Conservation (phyloP, 1,140 invertebrate species). For the Dendroctonus valens region DNA sequence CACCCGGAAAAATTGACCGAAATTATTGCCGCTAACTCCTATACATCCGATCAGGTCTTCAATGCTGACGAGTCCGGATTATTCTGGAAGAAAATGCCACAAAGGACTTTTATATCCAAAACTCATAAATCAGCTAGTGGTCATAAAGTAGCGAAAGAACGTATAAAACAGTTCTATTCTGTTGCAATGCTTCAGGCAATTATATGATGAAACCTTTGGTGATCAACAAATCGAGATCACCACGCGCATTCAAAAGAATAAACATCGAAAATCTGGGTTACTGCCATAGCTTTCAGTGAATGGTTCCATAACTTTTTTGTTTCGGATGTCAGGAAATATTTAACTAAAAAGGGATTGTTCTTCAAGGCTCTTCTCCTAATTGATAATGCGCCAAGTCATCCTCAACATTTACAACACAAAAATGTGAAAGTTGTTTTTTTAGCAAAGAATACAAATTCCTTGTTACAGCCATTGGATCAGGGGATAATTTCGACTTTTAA, state of each 20-base stretch:
- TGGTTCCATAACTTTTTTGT: conserved; percentile 1
- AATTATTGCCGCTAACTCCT: conserved; percentile 13
- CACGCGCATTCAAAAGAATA: background rate
- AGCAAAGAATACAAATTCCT: background rate
- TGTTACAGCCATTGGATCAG: background rate
- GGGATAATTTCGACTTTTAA: background rate
- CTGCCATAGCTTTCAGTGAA: background rate
- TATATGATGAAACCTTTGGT: conserved; percentile 1
- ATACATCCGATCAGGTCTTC: conserved; percentile 19
- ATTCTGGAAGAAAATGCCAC: conserved; percentile 25
- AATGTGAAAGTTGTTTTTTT: background rate
- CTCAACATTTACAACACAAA: background rate
- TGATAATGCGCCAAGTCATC: background rate
- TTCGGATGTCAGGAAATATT: background rate
- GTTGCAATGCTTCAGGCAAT: background rate
- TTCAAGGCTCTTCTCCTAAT: background rate
- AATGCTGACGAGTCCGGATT: conserved; percentile 13
- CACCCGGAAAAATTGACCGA: conserved; percentile 13
- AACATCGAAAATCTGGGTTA: background rate
- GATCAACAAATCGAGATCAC: background rate
- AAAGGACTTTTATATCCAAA: conserved; percentile 12
- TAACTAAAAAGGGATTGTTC: background rate
- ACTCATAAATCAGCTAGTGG: conserved; percentile 4
- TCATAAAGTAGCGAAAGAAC: conserved; percentile 16
- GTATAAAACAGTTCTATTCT: background rate